Percentiles rank a stretch among this genome's conserved stretches.
Conservation (phyloP, 1,140 invertebrate species). For the Drosophila rhopaloa region DNA sequence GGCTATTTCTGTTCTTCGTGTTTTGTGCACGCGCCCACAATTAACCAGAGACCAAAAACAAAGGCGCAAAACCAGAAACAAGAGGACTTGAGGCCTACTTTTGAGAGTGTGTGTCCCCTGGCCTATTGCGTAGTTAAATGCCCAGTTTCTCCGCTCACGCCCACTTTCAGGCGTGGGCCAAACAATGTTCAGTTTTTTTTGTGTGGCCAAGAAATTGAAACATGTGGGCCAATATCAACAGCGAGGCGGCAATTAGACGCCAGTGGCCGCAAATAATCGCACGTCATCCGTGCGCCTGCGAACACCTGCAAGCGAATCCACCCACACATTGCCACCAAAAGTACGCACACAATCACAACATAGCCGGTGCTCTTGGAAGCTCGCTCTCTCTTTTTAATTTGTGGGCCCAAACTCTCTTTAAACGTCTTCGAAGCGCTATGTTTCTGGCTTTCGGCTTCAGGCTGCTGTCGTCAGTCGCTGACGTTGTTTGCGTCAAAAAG, state of each 20-base stretch:
- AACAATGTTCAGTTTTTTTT: constrained; percentile 28
- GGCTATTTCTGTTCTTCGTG: constrained; percentile 26
- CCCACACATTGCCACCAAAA: constrained; percentile 9
- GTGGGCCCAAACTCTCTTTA: constrained; percentile 21
- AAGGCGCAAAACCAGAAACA: constrained; percentile 9
- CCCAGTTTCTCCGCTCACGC: neutral
- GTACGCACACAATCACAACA: constrained; percentile 31
- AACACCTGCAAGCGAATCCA: constrained; percentile 45
- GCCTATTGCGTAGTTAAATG: constrained; percentile 65
- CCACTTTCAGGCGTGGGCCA: constrained; percentile 23
- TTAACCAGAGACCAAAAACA: constrained; percentile 16
- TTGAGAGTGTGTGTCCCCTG: constrained; percentile 13
- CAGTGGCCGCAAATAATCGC: constrained; percentile 38
- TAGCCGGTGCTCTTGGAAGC: constrained; percentile 56
- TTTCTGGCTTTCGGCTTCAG: constrained; percentile 41
- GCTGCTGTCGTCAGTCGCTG: constrained; percentile 77
- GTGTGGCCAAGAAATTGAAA: constrained; percentile 36
- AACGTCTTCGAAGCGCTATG: constrained; percentile 26
- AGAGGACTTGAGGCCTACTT: neutral
- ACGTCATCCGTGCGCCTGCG: constrained; percentile 59
- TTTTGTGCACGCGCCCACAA: constrained; percentile 22
- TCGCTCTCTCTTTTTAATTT: constrained; percentile 5
- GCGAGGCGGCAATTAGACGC: constrained; percentile 59
- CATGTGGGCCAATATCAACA: constrained; percentile 60
- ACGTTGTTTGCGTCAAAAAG: constrained; percentile 75